Base-by-base conservation (phyloP, 2,888 invertebrate species). In the Isoperla grammatica region DNA sequence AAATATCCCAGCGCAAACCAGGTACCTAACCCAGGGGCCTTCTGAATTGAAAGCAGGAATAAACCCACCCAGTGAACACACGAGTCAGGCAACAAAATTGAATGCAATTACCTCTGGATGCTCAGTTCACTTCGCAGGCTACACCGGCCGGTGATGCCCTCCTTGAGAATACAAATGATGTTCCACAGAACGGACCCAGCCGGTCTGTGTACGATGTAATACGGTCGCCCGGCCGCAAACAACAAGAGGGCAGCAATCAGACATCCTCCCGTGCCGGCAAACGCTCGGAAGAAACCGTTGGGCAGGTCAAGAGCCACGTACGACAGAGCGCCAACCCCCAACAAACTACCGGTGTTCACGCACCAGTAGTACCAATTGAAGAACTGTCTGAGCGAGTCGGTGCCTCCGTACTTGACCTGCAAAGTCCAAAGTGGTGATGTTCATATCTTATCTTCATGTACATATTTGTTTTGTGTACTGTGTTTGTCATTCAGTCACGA, bases 341-440 rank as follows among this genome's bases (percentile, higher is more conserved):
- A 60, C 11, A 78, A 67, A 6, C 74, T 72, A 35, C 77, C 78
- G 13, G 76, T 67, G 67, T 78, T 78, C 53, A 77, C 70, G 63
- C 73, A 76, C 77, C 77, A 77, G 65, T 78, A 78, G 62, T 74
- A 71, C 74, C 75, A 75, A 67, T 74, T 76, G 67, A 77, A 76
- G 67, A 76, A 77, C 12, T 68, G 67, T 6, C 74, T 68, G n/a
- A 71, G 70, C 19, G 70, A 69, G n/a, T 70, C 66, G 5, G 70
- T 61, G 17, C 69, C 69, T 20, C 66, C 67, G 56, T 66, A 62
- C 13, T 62, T 64, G 11, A 66, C 65, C 66, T 66, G 40, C 2
- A 54, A 40, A 39, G 19, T 20, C 42, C 15, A 58, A 37, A n/a
- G 45, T 19, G 12, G 12, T 42, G 9, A 40, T 9, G 3, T 49